phyloP scores from a whole-genome alignment of 2,797 vertebrate species.

The Peromyscus nudipes region DNA sequence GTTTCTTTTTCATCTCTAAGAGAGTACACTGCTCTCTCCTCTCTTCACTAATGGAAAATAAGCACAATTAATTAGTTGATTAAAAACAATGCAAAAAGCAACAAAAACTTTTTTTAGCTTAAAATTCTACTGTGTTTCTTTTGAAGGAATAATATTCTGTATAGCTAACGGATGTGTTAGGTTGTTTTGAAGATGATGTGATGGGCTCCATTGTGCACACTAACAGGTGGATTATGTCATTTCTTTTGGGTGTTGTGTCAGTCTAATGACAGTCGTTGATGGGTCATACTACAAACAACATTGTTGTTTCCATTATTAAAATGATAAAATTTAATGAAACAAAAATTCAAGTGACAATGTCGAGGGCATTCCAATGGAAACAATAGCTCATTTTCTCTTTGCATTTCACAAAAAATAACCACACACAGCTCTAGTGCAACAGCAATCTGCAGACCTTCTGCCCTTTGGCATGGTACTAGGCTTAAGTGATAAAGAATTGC shows the following conservation, averaged over 20 bases:
- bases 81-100: neutral
- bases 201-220: neutral
- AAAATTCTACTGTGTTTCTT: neutral
- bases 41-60: neutral
- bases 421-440: neutral
- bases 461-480: slow-evolving; percentile 47
- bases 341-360: slow-evolving; percentile 17
- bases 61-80: neutral
- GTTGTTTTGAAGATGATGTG: slow-evolving; percentile 24
- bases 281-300: neutral
- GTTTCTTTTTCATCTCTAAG: neutral
- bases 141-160: neutral
- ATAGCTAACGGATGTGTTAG: neutral
- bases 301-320: slow-evolving; percentile 34
- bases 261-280: neutral
- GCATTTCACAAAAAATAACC: slow-evolving; percentile 1
- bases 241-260: neutral
- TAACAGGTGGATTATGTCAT: neutral
- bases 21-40: neutral
- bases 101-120: neutral
- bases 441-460: neutral
- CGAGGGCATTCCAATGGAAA: neutral
- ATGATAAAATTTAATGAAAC: neutral
- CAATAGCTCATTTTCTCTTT: neutral
- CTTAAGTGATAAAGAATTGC: slow-evolving; percentile 50